phyloP scores from a whole-genome alignment of 2,888 invertebrate species.

The Amblyjoppa fuscipennis region DNA sequence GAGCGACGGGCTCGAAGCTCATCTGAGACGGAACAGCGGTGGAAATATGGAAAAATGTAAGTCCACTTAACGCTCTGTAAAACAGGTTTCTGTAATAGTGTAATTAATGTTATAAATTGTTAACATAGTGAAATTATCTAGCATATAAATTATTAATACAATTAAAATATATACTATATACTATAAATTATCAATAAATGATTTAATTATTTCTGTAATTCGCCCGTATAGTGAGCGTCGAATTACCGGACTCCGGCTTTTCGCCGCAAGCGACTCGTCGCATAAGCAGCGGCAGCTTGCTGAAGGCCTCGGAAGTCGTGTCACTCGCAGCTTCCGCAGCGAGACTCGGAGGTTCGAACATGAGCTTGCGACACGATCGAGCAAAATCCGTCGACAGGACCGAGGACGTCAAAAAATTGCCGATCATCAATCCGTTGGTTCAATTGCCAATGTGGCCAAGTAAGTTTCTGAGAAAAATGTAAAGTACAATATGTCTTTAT shows the following conservation, averaged over 20 bases:
- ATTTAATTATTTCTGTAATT: slow-evolving; percentile 37
- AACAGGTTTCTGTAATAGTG: too few species aligned
- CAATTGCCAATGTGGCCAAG: slow-evolving; percentile 95
- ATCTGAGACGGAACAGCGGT: slow-evolving; percentile 79
- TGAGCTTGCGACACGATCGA: slow-evolving; percentile 80
- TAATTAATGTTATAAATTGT: neutral
- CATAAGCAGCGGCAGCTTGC: slow-evolving; percentile 96
- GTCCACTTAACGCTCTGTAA: slow-evolving; percentile 49
- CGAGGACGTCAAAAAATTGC: slow-evolving; percentile 88
- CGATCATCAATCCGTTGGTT: slow-evolving; percentile 96
- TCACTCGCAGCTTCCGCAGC: slow-evolving; percentile 88
- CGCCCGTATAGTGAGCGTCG: slow-evolving; percentile 82
- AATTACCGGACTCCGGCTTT: slow-evolving; percentile 86
- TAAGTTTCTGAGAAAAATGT: slow-evolving; percentile 83
- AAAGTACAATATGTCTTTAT: neutral
- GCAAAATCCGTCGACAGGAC: slow-evolving; percentile 87
- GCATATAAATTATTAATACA: neutral
- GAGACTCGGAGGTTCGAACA: slow-evolving; percentile 84
- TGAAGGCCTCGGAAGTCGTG: slow-evolving; percentile 90
- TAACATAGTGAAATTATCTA: neutral
- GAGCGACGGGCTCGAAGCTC: slow-evolving; percentile 70
- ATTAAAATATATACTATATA: slow-evolving; percentile 16
- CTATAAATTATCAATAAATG: neutral
- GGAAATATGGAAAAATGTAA: slow-evolving; percentile 85
- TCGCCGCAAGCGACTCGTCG: slow-evolving; percentile 95